Percentiles rank a stretch among this genome's conserved stretches.
These are phyloP conservation scores for Neoitamus cyanurus DNA, from an alignment of 2,888 invertebrate genomes.

Conservation along the genomic window DNA sequence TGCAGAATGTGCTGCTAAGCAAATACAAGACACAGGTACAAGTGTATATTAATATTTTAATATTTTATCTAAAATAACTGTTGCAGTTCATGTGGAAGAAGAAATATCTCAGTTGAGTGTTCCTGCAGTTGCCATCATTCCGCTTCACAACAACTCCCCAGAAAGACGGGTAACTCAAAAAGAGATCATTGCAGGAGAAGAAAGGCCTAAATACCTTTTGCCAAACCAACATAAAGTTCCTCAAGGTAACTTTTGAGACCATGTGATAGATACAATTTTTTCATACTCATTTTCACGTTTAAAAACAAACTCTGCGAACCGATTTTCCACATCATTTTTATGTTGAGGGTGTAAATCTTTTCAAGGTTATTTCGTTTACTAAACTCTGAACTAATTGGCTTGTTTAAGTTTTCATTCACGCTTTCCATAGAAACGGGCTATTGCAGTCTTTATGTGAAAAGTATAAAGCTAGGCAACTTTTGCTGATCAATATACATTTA, in stretches of 20 bases:
- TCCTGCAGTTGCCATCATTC: constrained; percentile 65
- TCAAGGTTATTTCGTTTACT: not conserved
- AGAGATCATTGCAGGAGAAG: constrained; percentile 75
- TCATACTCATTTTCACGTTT: not conserved
- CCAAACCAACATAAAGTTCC: constrained; percentile 50
- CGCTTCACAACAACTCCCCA: constrained; percentile 66
- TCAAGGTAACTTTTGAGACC: constrained; percentile 49
- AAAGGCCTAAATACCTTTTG: constrained; percentile 69
- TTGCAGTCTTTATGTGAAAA: not conserved
- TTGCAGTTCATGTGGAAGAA: constrained; percentile 62
- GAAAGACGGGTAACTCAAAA: constrained; percentile 69
- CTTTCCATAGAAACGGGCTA: not conserved
- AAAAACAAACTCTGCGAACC: not conserved
- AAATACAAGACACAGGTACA: constrained; percentile 34
- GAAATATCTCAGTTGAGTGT: constrained; percentile 62
- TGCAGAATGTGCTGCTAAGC: constrained; percentile 65
- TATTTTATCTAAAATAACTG: constrained; percentile 20
- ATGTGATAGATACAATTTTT: not conserved
- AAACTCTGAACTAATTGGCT: not conserved
- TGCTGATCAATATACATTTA: not conserved
- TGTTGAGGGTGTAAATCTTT: not conserved
- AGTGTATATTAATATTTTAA: not conserved
- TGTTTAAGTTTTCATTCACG: not conserved
- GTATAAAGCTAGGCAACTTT: not conserved
- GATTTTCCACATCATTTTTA: not conserved